A percentile compares a stretch with the other conserved stretches of the same genome.
Conservation (phyloP, 2,797 vertebrate genomes). For the Muscicapa striata region DNA sequence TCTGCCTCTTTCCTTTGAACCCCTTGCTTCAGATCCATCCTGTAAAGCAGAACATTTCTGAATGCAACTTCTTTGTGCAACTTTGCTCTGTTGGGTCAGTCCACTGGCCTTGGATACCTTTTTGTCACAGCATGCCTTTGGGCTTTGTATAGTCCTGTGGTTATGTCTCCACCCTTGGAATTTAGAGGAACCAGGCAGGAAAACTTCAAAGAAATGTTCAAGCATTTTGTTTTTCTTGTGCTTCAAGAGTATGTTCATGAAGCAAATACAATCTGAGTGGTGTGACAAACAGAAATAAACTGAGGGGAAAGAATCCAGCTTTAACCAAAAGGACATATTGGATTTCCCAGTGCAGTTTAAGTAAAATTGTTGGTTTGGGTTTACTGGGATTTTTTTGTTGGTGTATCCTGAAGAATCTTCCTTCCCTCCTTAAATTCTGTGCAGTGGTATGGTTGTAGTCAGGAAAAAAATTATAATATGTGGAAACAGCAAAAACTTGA, state of each 20-base stretch:
- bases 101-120: slow-evolving; percentile 58
- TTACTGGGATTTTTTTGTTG: background rate
- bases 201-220: slow-evolving; percentile 60
- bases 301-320: background rate
- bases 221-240: slow-evolving; percentile 27
- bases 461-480: background rate
- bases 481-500: background rate
- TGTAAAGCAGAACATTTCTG: slow-evolving; percentile 53
- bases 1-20: slow-evolving; percentile 62
- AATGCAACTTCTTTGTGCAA: slow-evolving; percentile 61
- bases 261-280: slow-evolving; percentile 6
- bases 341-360: background rate
- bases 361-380: background rate
- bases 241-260: background rate
- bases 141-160: slow-evolving; percentile 55
- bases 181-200: slow-evolving; percentile 36
- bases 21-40: slow-evolving; percentile 49
- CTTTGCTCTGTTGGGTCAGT: slow-evolving; percentile 61
- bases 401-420: background rate
- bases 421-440: background rate
- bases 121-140: slow-evolving; percentile 63
- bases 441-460: background rate
- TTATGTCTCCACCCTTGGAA: slow-evolving; percentile 63
- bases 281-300: slow-evolving; percentile 23
- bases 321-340: background rate